Evolutionary conservation across 2,113 vertebrate genomes (phyloP), one percentile per base, ranked within the genome.

Genomic region (Numenius arquata): DNA sequence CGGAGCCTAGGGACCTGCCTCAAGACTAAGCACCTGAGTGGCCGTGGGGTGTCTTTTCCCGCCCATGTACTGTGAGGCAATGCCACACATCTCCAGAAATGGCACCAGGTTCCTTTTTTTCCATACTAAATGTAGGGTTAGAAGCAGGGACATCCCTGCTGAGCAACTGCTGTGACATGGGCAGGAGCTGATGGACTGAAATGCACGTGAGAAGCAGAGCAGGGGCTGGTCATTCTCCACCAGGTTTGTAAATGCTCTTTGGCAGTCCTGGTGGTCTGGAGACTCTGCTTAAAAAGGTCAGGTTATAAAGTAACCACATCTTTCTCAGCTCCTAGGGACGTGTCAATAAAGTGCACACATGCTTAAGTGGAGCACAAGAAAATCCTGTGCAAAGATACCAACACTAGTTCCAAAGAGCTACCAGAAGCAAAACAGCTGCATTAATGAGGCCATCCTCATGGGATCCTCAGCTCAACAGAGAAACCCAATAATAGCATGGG

Each of bases 11-110:
- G 12, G 29, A 67, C 41, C 21, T 68, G 66, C 41, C 48, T 32
- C 32, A 3, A 1, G 6, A 8, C 23, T 50, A 30, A 78, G 8
- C 18, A 21, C 1, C 0, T 36, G 41, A 58, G 50, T 23, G 32
- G 5, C 25, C 47, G 4, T 6, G 7, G 36, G 5, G 5, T 47
- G 63, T 40, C 19, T 50, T 89, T 76, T 61, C 40, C n/a, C 32
- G 55, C 8, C 30, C n/a, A 12, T 2, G 17, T 29, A 20, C 20
- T 45, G 48, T 43, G 27, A 6, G 23, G 5, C 17, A 67, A 32
- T 40, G 36, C 11, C 47, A 48, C 32, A 73, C 47, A 40, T 12
- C 53, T 73, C 59, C 21, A 58, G 48, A 78, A 86, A 86, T 29
- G 5, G 34, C 73, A 75, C 9, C 12, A 30, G 55, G 29, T 26